Evolutionary conservation across 2,888 invertebrate genomes (phyloP).

Genomic region (Spilarctia lutea): DNA sequence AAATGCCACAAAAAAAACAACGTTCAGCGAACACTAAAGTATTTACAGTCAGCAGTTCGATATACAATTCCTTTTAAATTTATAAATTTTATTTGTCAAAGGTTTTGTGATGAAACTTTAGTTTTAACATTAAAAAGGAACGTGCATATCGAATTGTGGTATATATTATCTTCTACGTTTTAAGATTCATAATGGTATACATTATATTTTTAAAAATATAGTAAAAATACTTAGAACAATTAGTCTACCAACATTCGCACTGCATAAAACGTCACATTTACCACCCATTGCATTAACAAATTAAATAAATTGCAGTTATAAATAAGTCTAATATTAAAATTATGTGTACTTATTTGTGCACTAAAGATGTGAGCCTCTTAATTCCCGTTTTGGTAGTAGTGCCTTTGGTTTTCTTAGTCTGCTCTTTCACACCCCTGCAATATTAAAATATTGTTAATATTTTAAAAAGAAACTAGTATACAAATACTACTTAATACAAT

Average conservation of each 20-base stretch:
- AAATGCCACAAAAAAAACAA: not conserved
- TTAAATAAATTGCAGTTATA: slow-evolving; percentile 50
- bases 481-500: not conserved
- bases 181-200: slow-evolving; percentile 6
- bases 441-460: slow-evolving; percentile 8
- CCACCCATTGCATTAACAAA: slow-evolving; percentile 43
- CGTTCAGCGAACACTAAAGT: not conserved
- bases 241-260: slow-evolving; percentile 38
- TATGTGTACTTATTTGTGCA: slow-evolving; percentile 75
- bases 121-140: slow-evolving; percentile 25
- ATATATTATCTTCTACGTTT: slow-evolving; percentile 7
- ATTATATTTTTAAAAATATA: not conserved
- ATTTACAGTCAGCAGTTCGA: slow-evolving; percentile 26
- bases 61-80: slow-evolving; percentile 34
- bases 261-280: slow-evolving; percentile 33
- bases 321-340: slow-evolving; percentile 52
- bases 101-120: slow-evolving; percentile 18
- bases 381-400: slow-evolving; percentile 73
- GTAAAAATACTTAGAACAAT: slow-evolving; percentile 3
- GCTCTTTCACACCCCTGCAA: slow-evolving; percentile 83
- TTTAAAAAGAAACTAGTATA: not conserved
- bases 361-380: slow-evolving; percentile 78
- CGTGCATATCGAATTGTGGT: slow-evolving; percentile 34
- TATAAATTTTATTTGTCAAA: slow-evolving; percentile 14
- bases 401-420: slow-evolving; percentile 82